These are phyloP conservation scores for Mus spretus DNA, from an alignment of 2,797 vertebrate species.

Conservation along the genomic window DNA sequence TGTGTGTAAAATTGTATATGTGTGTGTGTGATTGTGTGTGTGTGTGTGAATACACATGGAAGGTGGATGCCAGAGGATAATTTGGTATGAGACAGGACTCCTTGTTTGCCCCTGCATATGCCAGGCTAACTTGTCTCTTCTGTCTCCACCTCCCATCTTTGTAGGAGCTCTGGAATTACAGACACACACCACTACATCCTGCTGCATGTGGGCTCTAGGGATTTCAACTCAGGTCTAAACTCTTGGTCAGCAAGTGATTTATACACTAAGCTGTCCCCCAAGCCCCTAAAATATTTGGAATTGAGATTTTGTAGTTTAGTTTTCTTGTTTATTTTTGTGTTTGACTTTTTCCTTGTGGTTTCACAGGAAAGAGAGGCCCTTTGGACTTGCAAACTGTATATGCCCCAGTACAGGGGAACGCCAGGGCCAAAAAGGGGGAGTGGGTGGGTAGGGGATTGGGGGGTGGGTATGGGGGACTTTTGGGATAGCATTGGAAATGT, in stretches of 20 bases:
- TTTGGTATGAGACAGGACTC: neutral
- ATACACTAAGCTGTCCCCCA: neutral
- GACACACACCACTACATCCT: too few species aligned
- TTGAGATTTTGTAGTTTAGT: neutral
- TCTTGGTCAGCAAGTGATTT: neutral
- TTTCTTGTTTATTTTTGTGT: neutral
- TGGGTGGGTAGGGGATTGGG: too few species aligned
- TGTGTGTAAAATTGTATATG: too few species aligned
- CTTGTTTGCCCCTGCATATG: neutral
- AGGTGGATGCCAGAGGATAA: neutral
- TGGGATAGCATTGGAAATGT: too few species aligned
- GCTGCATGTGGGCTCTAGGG: too few species aligned
- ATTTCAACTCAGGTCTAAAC: neutral
- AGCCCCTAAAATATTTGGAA: neutral
- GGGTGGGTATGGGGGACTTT: too few species aligned
- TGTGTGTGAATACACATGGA: neutral
- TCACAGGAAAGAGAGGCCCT: too few species aligned
- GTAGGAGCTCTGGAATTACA: neutral
- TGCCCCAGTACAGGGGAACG: too few species aligned
- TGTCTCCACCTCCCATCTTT: neutral
- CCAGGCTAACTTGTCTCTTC: neutral
- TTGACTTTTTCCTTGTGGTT: neutral
- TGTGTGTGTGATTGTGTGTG: neutral
- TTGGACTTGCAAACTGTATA: too few species aligned
- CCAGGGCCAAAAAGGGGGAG: too few species aligned